A percentile compares a stretch with the other conserved stretches of the same genome.
These are phyloP conservation scores for Pitta sordida DNA, from an alignment of 2,113 vertebrate species.

Conservation along the genomic window DNA sequence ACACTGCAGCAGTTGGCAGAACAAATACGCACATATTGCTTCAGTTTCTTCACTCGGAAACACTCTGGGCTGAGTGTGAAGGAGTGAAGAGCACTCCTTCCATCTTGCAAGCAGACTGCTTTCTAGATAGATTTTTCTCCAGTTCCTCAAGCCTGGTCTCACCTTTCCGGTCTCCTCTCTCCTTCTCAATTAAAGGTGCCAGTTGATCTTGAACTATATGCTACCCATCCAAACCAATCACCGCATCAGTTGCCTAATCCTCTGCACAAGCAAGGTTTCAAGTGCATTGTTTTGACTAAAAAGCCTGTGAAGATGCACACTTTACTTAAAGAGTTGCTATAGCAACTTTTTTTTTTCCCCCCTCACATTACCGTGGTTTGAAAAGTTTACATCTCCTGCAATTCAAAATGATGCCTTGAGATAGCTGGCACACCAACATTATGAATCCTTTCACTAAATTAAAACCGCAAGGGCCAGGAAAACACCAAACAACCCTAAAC, in stretches of 20 bases:
- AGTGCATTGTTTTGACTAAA: neutral
- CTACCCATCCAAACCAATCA: neutral
- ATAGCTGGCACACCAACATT: neutral
- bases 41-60: neutral
- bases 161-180: neutral
- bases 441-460: neutral
- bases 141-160: neutral
- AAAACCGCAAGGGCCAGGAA: neutral
- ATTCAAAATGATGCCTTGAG: neutral
- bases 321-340: conserved; percentile 19
- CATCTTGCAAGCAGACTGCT: neutral
- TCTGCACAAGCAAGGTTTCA: neutral
- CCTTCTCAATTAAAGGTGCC: neutral
- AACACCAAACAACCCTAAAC: neutral
- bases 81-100: neutral
- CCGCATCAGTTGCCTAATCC: neutral
- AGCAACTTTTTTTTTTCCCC: neutral
- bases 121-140: neutral
- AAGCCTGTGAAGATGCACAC: neutral
- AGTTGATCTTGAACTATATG: neutral
- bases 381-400: neutral
- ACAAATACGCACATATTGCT: neutral
- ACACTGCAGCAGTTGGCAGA: conserved; percentile 10
- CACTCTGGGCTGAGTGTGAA: neutral
- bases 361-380: neutral